phyloP scores from a whole-genome alignment of 1,140 invertebrate species.

The Diorhabda elongata region DNA sequence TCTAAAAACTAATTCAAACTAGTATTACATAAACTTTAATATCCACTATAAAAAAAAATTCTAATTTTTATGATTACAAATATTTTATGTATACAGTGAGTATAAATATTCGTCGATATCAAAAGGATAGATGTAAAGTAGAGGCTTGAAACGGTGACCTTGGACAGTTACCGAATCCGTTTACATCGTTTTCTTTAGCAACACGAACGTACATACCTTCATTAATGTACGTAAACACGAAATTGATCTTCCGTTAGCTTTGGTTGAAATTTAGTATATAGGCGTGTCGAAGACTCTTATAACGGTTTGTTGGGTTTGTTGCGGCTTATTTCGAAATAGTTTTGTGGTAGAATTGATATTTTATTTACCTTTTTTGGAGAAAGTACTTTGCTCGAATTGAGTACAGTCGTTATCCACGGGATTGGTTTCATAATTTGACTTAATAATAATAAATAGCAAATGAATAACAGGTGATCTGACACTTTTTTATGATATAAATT shows the following conservation, averaged over 20 bases:
- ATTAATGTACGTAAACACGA: background rate
- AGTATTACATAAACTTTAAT: too few relatives aligned
- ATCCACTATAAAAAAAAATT: too few relatives aligned
- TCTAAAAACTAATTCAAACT: too few relatives aligned
- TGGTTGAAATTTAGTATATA: background rate
- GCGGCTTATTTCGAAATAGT: background rate
- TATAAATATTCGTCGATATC: too few relatives aligned
- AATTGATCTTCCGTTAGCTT: background rate
- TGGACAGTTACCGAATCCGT: constrained; percentile 24
- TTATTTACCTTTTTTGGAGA: background rate
- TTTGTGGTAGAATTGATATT: background rate
- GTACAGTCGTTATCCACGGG: too few relatives aligned
- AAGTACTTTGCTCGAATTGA: background rate
- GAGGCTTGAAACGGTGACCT: constrained; percentile 10
- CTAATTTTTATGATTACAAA: too few relatives aligned
- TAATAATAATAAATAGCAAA: too few relatives aligned
- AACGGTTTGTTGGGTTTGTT: background rate
- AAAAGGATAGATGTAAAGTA: background rate
- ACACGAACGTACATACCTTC: too few relatives aligned
- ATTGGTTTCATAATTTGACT: too few relatives aligned
- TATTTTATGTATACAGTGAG: too few relatives aligned
- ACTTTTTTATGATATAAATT: too few relatives aligned
- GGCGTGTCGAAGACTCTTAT: background rate
- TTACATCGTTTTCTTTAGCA: background rate
- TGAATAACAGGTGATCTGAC: too few relatives aligned